phyloP scores from a whole-genome alignment of 2,888 invertebrate genomes.

The Apamea monoglypha region DNA sequence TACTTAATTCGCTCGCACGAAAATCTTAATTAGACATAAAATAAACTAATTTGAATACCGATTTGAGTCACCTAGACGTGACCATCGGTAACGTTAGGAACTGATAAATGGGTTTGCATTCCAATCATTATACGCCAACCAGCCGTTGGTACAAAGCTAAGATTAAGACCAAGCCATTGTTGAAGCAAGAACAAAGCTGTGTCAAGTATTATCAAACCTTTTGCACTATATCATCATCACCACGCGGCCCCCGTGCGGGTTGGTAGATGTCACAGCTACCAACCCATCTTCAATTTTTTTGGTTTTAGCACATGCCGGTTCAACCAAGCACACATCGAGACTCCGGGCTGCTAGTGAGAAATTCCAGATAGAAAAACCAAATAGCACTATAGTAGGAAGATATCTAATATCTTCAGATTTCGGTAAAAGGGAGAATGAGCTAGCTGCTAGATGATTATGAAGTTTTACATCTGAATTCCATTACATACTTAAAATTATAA shows the following conservation, averaged over 20 bases:
- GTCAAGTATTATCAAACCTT: background rate
- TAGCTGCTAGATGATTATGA: too few species aligned
- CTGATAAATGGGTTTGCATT: constrained; percentile 16
- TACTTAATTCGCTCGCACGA: constrained; percentile 18
- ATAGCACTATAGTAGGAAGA: too few species aligned
- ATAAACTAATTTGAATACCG: constrained; percentile 13
- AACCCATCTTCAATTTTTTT: too few species aligned
- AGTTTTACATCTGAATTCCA: too few species aligned
- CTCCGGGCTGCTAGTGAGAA: too few species aligned
- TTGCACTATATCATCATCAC: background rate
- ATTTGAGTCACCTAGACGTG: constrained; percentile 19
- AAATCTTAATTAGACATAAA: constrained; percentile 25
- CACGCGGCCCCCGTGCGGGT: background rate
- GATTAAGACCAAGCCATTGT: background rate
- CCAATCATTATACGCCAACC: background rate
- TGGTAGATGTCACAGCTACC: background rate
- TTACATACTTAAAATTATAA: too few species aligned
- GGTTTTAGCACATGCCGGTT: too few species aligned
- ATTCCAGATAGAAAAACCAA: too few species aligned
- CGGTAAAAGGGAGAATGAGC: background rate
- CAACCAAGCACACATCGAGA: too few species aligned
- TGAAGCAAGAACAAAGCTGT: background rate
- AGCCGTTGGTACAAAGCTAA: background rate
- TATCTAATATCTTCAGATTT: background rate
- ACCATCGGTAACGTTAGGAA: background rate